Evolutionary conservation across 2,113 vertebrate species (phyloP).

Genomic region (Tyrannus savana): DNA sequence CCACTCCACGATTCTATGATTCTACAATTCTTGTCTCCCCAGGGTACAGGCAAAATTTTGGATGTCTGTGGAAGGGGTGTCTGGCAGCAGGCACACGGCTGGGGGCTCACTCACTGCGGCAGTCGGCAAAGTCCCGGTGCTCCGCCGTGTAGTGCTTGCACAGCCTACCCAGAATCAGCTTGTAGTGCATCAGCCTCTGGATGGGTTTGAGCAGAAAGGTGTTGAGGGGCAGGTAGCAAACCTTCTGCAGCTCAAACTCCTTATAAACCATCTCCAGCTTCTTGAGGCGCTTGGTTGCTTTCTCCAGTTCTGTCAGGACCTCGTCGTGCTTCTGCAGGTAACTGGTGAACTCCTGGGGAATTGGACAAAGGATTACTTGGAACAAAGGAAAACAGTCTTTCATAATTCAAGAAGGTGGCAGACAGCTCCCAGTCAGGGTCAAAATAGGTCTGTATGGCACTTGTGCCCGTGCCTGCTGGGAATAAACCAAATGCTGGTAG

Average conservation of each 20-base stretch:
- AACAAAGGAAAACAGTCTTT: neutral
- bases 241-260: conserved; percentile 95
- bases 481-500: neutral
- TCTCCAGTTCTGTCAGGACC: conserved; percentile 89
- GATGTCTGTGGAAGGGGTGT: neutral
- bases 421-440: neutral
- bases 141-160: conserved; percentile 80
- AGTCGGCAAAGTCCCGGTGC: conserved; percentile 83
- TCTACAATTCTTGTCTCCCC: neutral
- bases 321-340: conserved; percentile 88
- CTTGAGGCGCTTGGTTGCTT: conserved; percentile 82
- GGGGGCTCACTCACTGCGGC: conserved; percentile 77
- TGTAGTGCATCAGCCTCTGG: conserved; percentile 94
- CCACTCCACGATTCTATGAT: fast-evolving
- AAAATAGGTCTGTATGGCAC: neutral
- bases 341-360: conserved; percentile 82
- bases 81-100: fast-evolving
- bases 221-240: conserved; percentile 95
- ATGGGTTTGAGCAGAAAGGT: conserved; percentile 93
- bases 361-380: neutral
- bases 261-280: conserved; percentile 89
- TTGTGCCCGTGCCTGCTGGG: neutral
- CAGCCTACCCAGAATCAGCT: conserved; percentile 87
- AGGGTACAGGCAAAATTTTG: neutral
- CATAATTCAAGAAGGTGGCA: neutral